Percentiles rank a stretch among this genome's conserved stretches.
phyloP scores from a whole-genome alignment of 2,113 vertebrate species.

The Apteryx owenii region DNA sequence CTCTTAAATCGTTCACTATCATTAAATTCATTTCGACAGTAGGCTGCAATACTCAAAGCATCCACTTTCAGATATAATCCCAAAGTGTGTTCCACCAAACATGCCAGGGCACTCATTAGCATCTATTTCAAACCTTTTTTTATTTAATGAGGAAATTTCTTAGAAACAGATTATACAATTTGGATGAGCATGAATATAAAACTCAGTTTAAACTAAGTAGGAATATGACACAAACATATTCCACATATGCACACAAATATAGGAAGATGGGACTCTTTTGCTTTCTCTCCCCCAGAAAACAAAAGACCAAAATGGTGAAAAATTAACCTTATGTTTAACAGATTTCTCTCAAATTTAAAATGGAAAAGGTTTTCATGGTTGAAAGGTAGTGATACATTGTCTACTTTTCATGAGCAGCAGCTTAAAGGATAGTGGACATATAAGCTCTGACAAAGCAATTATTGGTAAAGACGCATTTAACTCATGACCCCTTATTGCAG shows the following conservation, averaged over 20 bases:
- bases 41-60: not conserved
- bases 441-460: not conserved
- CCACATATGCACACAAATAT: not conserved
- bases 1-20: not conserved
- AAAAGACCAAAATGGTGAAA: not conserved
- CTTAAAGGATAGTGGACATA: not conserved
- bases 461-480: not conserved
- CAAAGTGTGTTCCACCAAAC: not conserved
- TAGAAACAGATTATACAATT: not conserved
- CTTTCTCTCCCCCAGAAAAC: not conserved
- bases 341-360: not conserved
- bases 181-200: not conserved
- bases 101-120: not conserved
- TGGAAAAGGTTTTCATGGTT: not conserved
- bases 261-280: not conserved
- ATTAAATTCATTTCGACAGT: not conserved
- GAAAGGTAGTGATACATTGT: not conserved
- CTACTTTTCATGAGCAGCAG: not conserved
- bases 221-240: not conserved
- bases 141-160: not conserved
- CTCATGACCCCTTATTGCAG: not conserved
- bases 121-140: not conserved
- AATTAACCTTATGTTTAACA: not conserved
- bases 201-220: not conserved
- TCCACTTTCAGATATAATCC: not conserved